Base-by-base conservation (phyloP, 2,113 vertebrate species). In the Cottus gobio region DNA sequence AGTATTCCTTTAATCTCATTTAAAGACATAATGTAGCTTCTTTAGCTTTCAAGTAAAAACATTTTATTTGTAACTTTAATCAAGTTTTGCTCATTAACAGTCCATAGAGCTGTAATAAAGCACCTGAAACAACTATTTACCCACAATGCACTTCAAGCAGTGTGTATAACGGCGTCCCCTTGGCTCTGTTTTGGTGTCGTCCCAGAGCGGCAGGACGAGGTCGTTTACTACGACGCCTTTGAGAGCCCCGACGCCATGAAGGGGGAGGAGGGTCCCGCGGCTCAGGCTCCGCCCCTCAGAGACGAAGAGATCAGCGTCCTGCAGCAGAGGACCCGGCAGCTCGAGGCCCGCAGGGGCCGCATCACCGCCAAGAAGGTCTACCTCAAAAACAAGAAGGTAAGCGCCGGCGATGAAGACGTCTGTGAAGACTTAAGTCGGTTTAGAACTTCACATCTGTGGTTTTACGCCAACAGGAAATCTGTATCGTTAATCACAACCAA, bases 341-440 rank as follows among this genome's bases (percentile, higher is more conserved):
- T 99, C 36, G 98, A 99, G 95, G 97, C 97, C 68, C 96, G 96
- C 30, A 93, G 97, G 72, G 97, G 98, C 22, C 97, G 97, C 71
- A 98, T 99, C 94, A 98, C 97, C 46, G 95, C 98, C 90, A 99
- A 99, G 95, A 99, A 97, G 94, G 97, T 96, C 96, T 99, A 98
- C 97, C 98, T 99, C 96, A 97, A 97, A 95, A 98, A 97, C 92
- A 99, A 99, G 94, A 99, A 99, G 97, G 98, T 97, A 79, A 31
- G 26, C 4, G 3, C 7, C 0, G 7, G 13, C 0, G 46, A 5
- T 60, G 24, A 54, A 34, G 52, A 34, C n/a, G 39, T 39, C 54
- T 26, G 34, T 22, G 9, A 9, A 24, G 26, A 2, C 7, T 48
- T 31, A 3, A 6, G 34, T 34, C 34, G 34, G 30, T 20, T 56